Base-by-base conservation (phyloP, 1,140 invertebrate species). In the Zaprionus camerounensis region DNA sequence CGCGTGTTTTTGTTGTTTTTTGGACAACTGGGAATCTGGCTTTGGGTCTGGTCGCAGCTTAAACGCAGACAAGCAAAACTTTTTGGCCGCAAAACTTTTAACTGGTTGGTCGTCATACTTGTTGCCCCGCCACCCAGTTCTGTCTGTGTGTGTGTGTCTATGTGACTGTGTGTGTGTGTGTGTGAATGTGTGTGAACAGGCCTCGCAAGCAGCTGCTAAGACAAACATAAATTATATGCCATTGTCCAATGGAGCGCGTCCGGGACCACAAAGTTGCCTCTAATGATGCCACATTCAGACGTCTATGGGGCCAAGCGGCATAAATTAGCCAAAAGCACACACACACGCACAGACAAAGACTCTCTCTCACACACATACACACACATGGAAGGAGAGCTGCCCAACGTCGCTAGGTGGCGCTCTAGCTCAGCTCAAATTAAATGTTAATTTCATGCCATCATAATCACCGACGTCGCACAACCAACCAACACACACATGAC, bases 401-500 rank as follows among this genome's bases (percentile, higher is more conserved):
- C 53, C 26, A 71, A 63, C 70, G 69, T 58, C 77, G 72, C 76
- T 77, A 87, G 81, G 71, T 83, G 83, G 66, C 82, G 78, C 72
- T 68, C 75, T 77, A 80, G 71, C 82, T 87, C 83, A 80, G 80
- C 84, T 88, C 85, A 88, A 88, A 88, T 88, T 88, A 88, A 88
- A 88, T 88, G 84, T 88, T 88, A 90, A 88, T 88, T 88, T 88
- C 84, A 88, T 88, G 84, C 85, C 84, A 88, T 88, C 84, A 88
- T 88, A 88, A 88, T 88, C 84, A 88, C 84, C 80, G 76, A 68
- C 65, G 74, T 82, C 74, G 65, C 75, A 77, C 64, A 67, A 53
- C 62, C 41, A 65, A 65, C 61, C 56, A 28, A 71, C 67, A 84
- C 81, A 80, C 84, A 87, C 78, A 87, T 88, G 84, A 88, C 84